Evolutionary conservation across 1,140 invertebrate genomes (phyloP).

Genomic region (Anthonomus grandis): DNA sequence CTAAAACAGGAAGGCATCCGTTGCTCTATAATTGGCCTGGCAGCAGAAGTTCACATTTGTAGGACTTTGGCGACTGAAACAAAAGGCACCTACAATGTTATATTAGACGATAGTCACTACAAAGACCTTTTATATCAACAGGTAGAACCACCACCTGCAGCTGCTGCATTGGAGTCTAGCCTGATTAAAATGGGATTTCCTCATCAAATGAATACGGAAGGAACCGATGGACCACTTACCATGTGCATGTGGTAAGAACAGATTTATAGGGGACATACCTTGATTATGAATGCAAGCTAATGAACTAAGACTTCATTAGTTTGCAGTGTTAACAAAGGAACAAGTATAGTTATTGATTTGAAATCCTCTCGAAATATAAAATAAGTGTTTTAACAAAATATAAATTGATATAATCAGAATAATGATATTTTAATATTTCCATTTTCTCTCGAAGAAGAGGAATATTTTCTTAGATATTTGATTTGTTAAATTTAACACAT

Average conservation of each 20-base stretch:
- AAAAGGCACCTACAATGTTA: conserved; percentile 79
- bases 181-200: conserved; percentile 94
- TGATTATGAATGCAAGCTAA: no score
- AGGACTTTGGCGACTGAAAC: conserved; percentile 81
- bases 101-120: conserved; percentile 89
- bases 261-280: no score
- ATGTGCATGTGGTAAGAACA: conserved; percentile 87
- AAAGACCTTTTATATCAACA: conserved; percentile 74
- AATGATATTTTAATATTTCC: no score
- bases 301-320: no score
- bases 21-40: conserved; percentile 91
- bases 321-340: no score
- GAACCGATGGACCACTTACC: conserved; percentile 66
- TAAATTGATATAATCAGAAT: no score
- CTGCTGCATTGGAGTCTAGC: conserved; percentile 73
- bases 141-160: conserved; percentile 84
- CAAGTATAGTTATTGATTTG: no score
- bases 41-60: conserved; percentile 93
- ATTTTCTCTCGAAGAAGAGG: no score
- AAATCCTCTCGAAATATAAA: no score
- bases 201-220: conserved; percentile 61
- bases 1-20: conserved; percentile 73
- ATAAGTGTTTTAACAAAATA: no score
- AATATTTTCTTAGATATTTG: no score
- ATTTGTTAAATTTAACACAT: no score